Evolutionary conservation across 1,140 invertebrate species (phyloP).

Genomic region (Coelopa frigida): DNA sequence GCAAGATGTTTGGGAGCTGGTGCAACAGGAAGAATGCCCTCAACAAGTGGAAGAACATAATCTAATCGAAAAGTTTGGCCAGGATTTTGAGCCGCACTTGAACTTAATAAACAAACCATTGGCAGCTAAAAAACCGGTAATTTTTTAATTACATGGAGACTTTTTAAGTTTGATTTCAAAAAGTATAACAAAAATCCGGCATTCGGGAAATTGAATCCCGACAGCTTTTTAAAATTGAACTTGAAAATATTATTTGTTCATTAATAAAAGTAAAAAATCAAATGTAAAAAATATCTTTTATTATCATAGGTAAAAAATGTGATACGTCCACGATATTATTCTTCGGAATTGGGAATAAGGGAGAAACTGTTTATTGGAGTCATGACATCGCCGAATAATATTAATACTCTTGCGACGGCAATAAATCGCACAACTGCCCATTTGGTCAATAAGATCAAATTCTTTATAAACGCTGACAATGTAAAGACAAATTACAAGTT

Average conservation of each 20-base stretch:
- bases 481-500: constrained; percentile 58
- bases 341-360: constrained; percentile 83
- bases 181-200: too few species aligned
- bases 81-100: constrained; percentile 43
- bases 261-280: too few species aligned
- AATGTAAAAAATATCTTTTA: too few species aligned
- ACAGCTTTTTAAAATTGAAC: too few species aligned
- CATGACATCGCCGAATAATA: constrained; percentile 62
- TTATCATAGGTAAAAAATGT: constrained; percentile 45
- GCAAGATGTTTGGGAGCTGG: constrained; percentile 32
- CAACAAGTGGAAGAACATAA: constrained; percentile 35
- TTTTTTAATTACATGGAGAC: constrained; percentile 7
- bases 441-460: constrained; percentile 70
- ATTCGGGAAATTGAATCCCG: too few species aligned
- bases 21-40: constrained; percentile 40
- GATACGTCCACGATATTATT: constrained; percentile 80
- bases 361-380: constrained; percentile 84
- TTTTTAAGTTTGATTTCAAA: too few species aligned
- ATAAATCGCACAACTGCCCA: constrained; percentile 74
- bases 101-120: constrained; percentile 44
- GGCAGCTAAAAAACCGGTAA: constrained; percentile 42
- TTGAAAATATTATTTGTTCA: too few species aligned
- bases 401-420: constrained; percentile 63
- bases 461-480: constrained; percentile 62
- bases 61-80: constrained; percentile 35